These are phyloP conservation scores for Sitophilus oryzae DNA, from an alignment of 1,140 invertebrate genomes.

Conservation along the genomic window DNA sequence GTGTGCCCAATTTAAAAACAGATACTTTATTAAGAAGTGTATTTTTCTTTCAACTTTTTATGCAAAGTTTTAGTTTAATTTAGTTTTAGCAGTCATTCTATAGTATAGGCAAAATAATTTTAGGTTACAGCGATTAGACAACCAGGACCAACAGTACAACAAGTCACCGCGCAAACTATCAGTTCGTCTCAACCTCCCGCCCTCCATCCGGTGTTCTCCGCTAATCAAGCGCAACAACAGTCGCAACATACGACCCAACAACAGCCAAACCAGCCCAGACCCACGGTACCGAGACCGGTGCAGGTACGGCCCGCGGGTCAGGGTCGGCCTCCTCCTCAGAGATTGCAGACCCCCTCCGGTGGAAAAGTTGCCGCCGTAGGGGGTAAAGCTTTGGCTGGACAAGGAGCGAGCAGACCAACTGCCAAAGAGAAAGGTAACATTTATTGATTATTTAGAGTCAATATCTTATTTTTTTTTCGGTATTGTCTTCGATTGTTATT, in stretches of 20 bases:
- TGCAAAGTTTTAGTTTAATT: no score
- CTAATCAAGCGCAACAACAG: not conserved
- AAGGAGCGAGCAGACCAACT: slow-evolving; percentile 7
- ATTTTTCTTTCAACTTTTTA: no score
- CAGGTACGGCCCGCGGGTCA: slow-evolving; percentile 30
- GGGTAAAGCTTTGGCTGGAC: slow-evolving; percentile 5
- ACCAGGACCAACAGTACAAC: slow-evolving; percentile 24
- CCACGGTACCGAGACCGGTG: slow-evolving; percentile 29
- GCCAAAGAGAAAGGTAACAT: slow-evolving; percentile 23
- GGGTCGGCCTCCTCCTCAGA: slow-evolving; percentile 13
- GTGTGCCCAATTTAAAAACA: no score
- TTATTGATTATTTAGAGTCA: no score
- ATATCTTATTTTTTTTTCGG: no score
- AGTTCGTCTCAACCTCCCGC: slow-evolving; percentile 42
- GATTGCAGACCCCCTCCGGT: slow-evolving; percentile 1
- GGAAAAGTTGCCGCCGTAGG: slow-evolving; percentile 8
- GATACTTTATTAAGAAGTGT: no score
- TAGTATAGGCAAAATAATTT: no score
- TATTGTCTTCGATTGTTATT: no score
- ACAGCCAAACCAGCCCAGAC: slow-evolving; percentile 25
- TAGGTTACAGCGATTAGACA: slow-evolving; percentile 40
- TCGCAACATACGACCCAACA: slow-evolving; percentile 16
- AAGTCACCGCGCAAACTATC: slow-evolving; percentile 26
- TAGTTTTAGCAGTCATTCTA: no score
- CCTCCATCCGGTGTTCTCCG: slow-evolving; percentile 41